phyloP scores from a whole-genome alignment of 2,113 vertebrate species.

The Gallinago undulata region DNA sequence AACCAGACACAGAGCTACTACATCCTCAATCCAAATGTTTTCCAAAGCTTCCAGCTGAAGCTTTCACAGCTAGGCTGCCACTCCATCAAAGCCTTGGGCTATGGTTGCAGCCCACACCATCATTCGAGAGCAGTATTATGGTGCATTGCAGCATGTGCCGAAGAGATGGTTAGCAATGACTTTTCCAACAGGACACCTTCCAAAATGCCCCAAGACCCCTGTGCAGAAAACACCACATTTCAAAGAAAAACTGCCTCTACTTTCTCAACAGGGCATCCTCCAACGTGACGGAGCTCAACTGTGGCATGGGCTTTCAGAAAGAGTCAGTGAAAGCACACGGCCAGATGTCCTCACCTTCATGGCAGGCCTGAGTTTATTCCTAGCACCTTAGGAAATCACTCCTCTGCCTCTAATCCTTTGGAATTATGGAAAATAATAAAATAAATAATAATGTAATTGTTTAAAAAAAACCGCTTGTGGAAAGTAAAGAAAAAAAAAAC shows the following conservation, averaged over 20 bases:
- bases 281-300: rapidly evolving
- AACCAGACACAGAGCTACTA: neutral
- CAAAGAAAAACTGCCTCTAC: neutral
- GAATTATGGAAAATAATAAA: neutral
- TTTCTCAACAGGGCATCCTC: neutral
- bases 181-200: neutral
- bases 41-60: slow-evolving; percentile 43
- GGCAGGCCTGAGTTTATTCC: neutral
- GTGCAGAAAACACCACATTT: neutral
- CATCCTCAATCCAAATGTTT: slow-evolving; percentile 11
- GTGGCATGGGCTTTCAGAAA: rapidly evolving
- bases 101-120: neutral
- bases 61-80: neutral
- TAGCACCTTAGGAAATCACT: neutral
- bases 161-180: neutral
- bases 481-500: neutral
- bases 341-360: neutral
- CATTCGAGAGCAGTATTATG: rapidly evolving
- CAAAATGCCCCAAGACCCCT: neutral
- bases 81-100: neutral
- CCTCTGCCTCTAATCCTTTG: neutral
- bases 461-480: neutral
- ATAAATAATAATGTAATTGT: neutral
- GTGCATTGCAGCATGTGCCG: rapidly evolving
- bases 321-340: neutral